These are phyloP conservation scores for Sciurus niger DNA, from an alignment of 2,113 vertebrate species.

Conservation along the genomic window DNA sequence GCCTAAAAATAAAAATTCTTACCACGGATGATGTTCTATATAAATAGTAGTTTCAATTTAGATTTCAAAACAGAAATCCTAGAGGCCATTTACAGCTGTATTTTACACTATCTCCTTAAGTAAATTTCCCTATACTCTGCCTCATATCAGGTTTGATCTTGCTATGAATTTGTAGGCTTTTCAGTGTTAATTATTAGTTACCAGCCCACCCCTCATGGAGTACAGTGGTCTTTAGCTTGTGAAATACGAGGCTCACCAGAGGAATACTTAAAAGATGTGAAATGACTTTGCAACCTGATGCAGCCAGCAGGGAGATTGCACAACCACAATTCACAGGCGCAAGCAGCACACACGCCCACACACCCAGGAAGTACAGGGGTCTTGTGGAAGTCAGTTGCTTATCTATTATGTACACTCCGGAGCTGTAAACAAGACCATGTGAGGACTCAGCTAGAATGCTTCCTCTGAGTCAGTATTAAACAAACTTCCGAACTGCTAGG, in stretches of 20 bases:
- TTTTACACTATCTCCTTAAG: conserved; percentile 56
- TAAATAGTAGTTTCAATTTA: not conserved
- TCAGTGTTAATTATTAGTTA: conserved; percentile 53
- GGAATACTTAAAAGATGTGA: conserved; percentile 63
- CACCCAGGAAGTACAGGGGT: conserved; percentile 83
- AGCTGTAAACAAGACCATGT: conserved; percentile 83
- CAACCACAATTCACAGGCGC: conserved; percentile 67
- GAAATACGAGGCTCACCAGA: conserved; percentile 57
- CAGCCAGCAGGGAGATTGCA: conserved; percentile 70
- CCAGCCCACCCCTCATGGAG: not conserved
- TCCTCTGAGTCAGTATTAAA: conserved; percentile 86
- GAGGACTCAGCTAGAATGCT: conserved; percentile 82
- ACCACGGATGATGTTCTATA: not conserved
- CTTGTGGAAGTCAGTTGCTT: conserved; percentile 82
- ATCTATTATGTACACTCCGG: conserved; percentile 81
- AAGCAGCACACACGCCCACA: conserved; percentile 76
- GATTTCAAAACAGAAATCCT: conserved; percentile 17
- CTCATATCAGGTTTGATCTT: conserved; percentile 51
- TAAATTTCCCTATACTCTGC: conserved; percentile 35
- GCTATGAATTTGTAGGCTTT: conserved; percentile 55
- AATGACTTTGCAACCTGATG: conserved; percentile 65
- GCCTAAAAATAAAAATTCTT: conserved; percentile 51
- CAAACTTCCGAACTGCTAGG: conserved; percentile 79
- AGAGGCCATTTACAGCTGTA: not conserved
- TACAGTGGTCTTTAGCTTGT: not conserved